Base-by-base conservation (phyloP, 2,888 invertebrate genomes). In the Andricus curvator region DNA sequence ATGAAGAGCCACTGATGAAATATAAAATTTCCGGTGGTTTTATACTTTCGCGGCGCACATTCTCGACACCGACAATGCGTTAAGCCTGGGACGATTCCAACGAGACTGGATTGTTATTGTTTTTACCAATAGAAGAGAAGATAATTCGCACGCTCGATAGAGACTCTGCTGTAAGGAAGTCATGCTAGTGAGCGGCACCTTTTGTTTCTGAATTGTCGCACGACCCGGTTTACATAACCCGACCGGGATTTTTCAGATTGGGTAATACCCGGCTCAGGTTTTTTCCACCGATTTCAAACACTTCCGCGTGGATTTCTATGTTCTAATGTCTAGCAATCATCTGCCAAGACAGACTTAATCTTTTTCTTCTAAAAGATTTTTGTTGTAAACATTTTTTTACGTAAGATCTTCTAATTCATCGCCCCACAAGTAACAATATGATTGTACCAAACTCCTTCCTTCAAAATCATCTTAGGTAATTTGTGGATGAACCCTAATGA, bases 141-240 rank as follows among this genome's bases (percentile, higher is more conserved):
- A 68, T 68, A 68, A 68, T 68, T 68, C 68, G 17, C 68, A 68
- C 68, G 68, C 22, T 68, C 44, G 37, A 68, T 68, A 48, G 68
- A 68, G 48, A 68, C 48, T 48, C 4, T 22, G 37, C 9, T 15
- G n/a, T 20, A 44, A 68, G 44, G 22, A 17, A 68, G n/a, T 67
- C 67, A n/a, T 41, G 37, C 15, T 22, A 76, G 25, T 51, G 29
- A 56, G 56, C 29, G 33, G 78, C n/a, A 68, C 77, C 70, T 33
- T 80, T 80, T 81, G 48, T 70, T 70, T 29, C 29, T 29, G 20
- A 70, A 70, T 20, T 70, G 84, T 85, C 87, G 82, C 87, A 88
- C 87, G 87, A 83, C 82, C 83, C 84, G 84, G 88, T 88, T 88
- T 87, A 87, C 87, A 88, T 88, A 87, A 87, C 74, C 65, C 79